Evolutionary conservation across 2,797 vertebrate genomes (phyloP).

Genomic region (Furcifer pardalis): DNA sequence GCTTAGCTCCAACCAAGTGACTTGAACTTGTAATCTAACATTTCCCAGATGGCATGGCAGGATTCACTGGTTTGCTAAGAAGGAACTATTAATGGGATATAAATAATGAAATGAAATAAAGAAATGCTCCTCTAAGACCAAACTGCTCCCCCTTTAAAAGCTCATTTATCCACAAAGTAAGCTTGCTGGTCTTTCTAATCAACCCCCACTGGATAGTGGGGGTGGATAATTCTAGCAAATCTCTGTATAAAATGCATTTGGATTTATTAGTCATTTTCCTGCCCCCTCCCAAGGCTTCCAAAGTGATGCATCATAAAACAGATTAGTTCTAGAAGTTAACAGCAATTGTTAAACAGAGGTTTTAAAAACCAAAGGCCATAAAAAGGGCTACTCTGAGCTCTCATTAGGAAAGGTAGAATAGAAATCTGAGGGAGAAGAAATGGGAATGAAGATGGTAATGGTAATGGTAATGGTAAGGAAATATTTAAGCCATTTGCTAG

Average conservation of each 20-base stretch:
- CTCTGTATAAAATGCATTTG: background rate
- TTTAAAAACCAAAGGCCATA: too few species aligned
- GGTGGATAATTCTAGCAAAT: background rate
- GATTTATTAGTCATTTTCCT: too few species aligned
- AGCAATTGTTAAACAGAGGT: too few species aligned
- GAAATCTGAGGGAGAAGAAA: too few species aligned
- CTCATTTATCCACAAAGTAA: background rate
- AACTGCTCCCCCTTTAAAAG: background rate
- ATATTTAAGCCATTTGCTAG: too few species aligned
- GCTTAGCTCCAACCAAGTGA: background rate
- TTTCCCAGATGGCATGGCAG: background rate
- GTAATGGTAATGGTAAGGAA: too few species aligned
- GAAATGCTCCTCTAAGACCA: background rate
- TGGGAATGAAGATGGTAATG: too few species aligned
- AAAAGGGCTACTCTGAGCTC: too few species aligned
- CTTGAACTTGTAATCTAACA: background rate
- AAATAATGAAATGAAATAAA: conserved; percentile 10
- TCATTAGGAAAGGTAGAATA: too few species aligned
- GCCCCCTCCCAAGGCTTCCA: too few species aligned
- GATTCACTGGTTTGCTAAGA: background rate
- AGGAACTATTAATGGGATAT: background rate
- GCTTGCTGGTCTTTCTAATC: background rate
- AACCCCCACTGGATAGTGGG: background rate
- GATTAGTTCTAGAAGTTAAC: too few species aligned
- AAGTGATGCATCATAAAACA: too few species aligned